These are phyloP conservation scores for Cryptocephalus primarius DNA, from an alignment of 2,888 invertebrate species.

Conservation along the genomic window DNA sequence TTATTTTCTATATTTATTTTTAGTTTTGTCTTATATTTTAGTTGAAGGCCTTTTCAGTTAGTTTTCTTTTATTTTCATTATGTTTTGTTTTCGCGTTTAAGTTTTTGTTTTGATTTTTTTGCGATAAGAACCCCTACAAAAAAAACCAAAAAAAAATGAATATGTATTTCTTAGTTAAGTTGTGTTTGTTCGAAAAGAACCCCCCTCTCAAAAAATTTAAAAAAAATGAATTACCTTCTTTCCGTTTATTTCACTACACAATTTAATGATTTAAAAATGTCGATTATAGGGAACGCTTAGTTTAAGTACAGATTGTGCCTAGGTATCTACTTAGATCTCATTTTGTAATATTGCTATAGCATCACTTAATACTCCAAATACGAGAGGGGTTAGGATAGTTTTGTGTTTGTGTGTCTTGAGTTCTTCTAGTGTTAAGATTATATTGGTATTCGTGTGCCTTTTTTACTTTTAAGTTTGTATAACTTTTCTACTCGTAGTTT, in stretches of 20 bases:
- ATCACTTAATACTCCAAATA: not conserved
- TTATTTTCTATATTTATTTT: not conserved
- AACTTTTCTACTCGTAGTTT: not conserved
- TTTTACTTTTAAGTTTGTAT: slow-evolving; percentile 1
- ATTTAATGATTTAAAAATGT: too few species aligned
- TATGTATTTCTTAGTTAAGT: not conserved
- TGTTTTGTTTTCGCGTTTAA: slow-evolving; percentile 4
- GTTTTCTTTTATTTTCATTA: not conserved
- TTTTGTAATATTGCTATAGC: not conserved
- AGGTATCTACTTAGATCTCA: too few species aligned
- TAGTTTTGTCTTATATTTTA: slow-evolving; percentile 5
- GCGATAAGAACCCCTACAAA: slow-evolving; percentile 10
- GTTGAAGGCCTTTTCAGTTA: slow-evolving; percentile 2
- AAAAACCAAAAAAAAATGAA: slow-evolving; percentile 12
- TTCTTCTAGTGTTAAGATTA: not conserved
- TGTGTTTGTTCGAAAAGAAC: not conserved
- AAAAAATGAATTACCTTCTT: not conserved
- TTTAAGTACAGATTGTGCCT: too few species aligned
- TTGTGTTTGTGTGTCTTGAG: not conserved
- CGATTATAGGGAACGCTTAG: too few species aligned
- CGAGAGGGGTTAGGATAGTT: not conserved
- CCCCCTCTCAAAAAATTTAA: not conserved
- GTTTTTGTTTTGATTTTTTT: slow-evolving; percentile 5
- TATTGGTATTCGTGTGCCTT: slow-evolving; percentile 9
- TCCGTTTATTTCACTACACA: too few species aligned